Evolutionary conservation across 1,140 invertebrate species (phyloP).

Genomic region (Drosophila hydei): DNA sequence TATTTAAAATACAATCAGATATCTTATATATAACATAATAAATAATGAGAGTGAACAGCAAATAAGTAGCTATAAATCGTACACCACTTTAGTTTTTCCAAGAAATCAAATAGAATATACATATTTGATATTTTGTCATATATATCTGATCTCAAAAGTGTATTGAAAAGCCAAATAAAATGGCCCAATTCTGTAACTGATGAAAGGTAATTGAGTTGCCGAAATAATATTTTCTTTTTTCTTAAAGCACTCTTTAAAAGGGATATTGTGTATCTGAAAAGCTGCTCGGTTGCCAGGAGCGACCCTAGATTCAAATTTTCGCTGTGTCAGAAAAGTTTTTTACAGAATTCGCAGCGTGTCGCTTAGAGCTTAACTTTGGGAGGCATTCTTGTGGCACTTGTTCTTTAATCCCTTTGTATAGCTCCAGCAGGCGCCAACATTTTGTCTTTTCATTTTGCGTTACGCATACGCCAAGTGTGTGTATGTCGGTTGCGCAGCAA

Average conservation of each 20-base stretch:
- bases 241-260: constrained; percentile 21
- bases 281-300: constrained; percentile 18
- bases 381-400: constrained; percentile 48
- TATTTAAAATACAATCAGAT: too few relatives aligned
- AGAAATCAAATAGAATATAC: too few relatives aligned
- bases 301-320: constrained; percentile 24
- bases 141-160: too few relatives aligned
- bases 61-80: too few relatives aligned
- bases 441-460: constrained; percentile 67
- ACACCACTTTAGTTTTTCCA: too few relatives aligned
- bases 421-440: constrained; percentile 40
- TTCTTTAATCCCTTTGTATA: constrained; percentile 44
- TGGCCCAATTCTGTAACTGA: background rate
- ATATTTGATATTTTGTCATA: too few relatives aligned
- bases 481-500: constrained; percentile 27
- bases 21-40: too few relatives aligned
- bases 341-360: constrained; percentile 15
- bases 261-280: constrained; percentile 28
- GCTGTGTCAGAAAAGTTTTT: constrained; percentile 42
- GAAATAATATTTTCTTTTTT: background rate
- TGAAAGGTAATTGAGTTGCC: background rate
- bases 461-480: constrained; percentile 64
- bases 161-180: too few relatives aligned
- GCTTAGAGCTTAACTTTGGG: constrained; percentile 17
- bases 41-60: too few relatives aligned